Percentiles rank a stretch among this genome's conserved stretches.
Evolutionary conservation across 2,113 vertebrate genomes (phyloP).

Genomic region (Antechinus flavipes): DNA sequence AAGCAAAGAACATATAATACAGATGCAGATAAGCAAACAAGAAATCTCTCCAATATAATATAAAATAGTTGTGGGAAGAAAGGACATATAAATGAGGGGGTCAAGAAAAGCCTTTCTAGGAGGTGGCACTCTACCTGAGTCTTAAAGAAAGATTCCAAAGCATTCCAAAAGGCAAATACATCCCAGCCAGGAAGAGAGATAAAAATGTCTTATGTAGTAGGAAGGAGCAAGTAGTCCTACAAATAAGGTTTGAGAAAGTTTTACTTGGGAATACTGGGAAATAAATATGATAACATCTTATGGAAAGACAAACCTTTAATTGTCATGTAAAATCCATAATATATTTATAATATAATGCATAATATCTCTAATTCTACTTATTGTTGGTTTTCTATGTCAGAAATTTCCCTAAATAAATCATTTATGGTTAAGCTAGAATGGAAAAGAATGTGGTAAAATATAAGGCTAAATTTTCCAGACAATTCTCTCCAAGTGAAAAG

Average conservation of each 20-base stretch:
- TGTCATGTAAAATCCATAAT: not conserved
- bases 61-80: not conserved
- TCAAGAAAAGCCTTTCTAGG: not conserved
- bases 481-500: not conserved
- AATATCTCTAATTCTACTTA: not conserved
- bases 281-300: not conserved
- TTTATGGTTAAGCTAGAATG: not conserved
- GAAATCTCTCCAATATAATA: not conserved
- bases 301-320: conserved; percentile 2
- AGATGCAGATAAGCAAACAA: not conserved
- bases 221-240: not conserved
- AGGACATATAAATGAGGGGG: not conserved
- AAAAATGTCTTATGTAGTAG: not conserved
- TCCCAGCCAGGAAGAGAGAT: not conserved
- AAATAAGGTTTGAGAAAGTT: not conserved
- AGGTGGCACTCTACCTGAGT: not conserved
- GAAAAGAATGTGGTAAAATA: not conserved
- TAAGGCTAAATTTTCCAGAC: not conserved
- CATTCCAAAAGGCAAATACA: not conserved
- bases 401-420: conserved; percentile 13
- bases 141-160: not conserved
- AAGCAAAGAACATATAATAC: not conserved
- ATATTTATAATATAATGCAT: not conserved
- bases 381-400: conserved; percentile 22
- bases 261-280: not conserved